Conservation (phyloP, 2,113 vertebrate genomes). For the Cranoglanis bouderius region DNA sequence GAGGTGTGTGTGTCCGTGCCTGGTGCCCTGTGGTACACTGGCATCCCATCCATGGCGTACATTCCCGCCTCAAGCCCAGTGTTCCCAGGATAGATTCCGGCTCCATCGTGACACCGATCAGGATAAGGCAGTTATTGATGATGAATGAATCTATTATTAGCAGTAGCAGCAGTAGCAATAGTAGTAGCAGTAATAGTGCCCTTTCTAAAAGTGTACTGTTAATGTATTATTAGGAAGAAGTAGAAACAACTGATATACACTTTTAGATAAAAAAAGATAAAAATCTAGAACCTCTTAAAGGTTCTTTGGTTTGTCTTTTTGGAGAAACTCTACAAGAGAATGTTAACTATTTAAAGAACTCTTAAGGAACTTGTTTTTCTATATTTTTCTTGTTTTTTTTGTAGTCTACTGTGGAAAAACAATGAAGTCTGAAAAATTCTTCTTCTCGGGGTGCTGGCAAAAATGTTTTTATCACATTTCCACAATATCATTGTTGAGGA, state of each 20-base stretch:
- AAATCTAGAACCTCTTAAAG: too few species aligned
- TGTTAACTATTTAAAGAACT: neutral
- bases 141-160: too few species aligned
- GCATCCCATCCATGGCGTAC: neutral
- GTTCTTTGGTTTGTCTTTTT: too few species aligned
- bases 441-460: neutral
- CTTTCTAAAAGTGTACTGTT: too few species aligned
- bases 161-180: too few species aligned
- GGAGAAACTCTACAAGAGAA: neutral
- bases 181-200: neutral
- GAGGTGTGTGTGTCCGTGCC: neutral
- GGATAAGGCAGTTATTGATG: too few species aligned
- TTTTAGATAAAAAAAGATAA: too few species aligned
- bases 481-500: neutral
- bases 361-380: neutral
- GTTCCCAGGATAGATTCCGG: neutral
- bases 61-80: neutral
- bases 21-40: neutral
- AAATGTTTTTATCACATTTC: neutral
- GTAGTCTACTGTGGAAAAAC: neutral
- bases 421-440: neutral
- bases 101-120: neutral
- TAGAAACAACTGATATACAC: too few species aligned
- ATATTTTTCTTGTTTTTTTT: too few species aligned
- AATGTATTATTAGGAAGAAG: too few species aligned